Evolutionary conservation across 2,888 invertebrate genomes (phyloP), one percentile per base, ranked within the genome.

Genomic region (Oegoconia quadripuncta): DNA sequence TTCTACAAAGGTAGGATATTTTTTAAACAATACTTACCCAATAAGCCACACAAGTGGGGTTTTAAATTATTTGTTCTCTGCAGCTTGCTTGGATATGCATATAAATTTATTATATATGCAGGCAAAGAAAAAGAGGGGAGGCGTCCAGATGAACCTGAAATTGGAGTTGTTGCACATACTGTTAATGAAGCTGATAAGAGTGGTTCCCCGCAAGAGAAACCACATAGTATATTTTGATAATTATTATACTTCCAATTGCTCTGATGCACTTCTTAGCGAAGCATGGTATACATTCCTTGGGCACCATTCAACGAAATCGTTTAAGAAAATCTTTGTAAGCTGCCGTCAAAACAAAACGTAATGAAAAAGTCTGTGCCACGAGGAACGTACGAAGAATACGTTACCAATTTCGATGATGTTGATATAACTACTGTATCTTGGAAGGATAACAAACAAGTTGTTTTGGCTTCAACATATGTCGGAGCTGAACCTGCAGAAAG

Each of bases 291-390:
- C 60, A 59, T 52, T 56, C 52, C 50, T 52, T 60, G 44, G 60
- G 59, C 39, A 64, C 59, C 44, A 57, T 66, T 45, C 59, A 61
- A 42, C 53, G 48, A 48, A 62, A 64, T 52, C 52, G 62, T n/a
- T n/a, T n/a, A n/a, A n/a, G n/a, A n/a, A n/a, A n/a, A n/a, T 38
- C 51, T 61, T 34, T 42, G 39, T 26, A 59, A 64, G 48, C 52
- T 62, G 49, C 59, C 60, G 37, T 49, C 52, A 40, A 56, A 59
- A 53, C 42, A 41, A 45, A 46, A 55, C 35, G 46, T 61, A 44
- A 55, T 57, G 53, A 59, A 60, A 41, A 48, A 41, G 32, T 48
- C 44, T 41, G 57, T 61, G 54, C 52, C 54, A 42, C 52, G 60
- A 56, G 61, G 55, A 50, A 47, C 50, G 44, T 56, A 57, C 48